phyloP scores from a whole-genome alignment of 2,113 vertebrate species.

The Scophthalmus maximus region DNA sequence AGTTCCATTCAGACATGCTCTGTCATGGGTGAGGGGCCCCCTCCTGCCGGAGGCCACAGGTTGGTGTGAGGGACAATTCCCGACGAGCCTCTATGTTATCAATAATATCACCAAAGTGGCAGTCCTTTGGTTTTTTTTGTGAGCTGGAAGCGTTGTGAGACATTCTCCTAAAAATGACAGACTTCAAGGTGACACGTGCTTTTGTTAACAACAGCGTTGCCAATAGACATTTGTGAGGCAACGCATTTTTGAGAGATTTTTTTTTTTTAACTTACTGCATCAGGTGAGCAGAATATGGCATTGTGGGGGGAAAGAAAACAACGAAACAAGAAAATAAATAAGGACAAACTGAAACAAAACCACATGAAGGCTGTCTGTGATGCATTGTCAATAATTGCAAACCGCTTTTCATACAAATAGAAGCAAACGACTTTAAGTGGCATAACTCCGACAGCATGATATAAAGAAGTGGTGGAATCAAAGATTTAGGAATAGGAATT shows the following conservation, averaged over 20 bases:
- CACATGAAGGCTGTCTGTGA: conserved; percentile 26
- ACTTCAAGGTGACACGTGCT: conserved; percentile 1
- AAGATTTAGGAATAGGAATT: not conserved
- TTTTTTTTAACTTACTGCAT: conserved; percentile 12
- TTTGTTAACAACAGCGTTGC: no score
- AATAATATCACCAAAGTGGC: no score
- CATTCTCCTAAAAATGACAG: not conserved
- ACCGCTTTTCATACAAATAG: conserved; percentile 4
- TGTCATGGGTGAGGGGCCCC: not conserved
- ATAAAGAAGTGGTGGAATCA: not conserved
- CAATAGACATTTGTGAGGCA: no score
- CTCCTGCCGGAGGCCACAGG: no score
- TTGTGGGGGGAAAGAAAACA: not conserved
- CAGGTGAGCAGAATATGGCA: conserved; percentile 24
- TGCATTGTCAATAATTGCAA: conserved; percentile 25
- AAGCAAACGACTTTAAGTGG: no score
- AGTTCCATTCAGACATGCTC: not conserved
- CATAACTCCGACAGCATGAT: not conserved
- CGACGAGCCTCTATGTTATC: not conserved
- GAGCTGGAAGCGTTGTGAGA: no score
- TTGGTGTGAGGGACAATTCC: no score
- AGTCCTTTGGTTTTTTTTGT: no score
- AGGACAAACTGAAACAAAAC: conserved; percentile 35
- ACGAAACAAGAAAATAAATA: no score
- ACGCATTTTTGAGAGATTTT: no score